phyloP scores from a whole-genome alignment of 2,113 vertebrate species.

The Hyla sarda region DNA sequence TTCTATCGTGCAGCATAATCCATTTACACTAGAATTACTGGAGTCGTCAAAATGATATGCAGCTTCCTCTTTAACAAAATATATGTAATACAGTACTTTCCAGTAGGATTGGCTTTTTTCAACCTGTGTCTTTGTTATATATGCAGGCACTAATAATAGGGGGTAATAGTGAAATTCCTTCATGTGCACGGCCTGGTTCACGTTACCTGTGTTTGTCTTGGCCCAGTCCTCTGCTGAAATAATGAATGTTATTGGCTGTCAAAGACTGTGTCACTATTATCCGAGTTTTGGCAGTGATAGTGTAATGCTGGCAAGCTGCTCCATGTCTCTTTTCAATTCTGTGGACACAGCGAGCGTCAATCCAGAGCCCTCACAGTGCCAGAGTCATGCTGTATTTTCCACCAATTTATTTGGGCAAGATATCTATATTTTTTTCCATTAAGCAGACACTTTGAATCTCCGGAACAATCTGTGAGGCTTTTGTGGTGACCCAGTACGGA shows the following conservation, averaged over 20 bases:
- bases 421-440: conserved; percentile 17
- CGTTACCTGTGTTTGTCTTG: conserved; percentile 52
- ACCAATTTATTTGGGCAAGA: conserved; percentile 29
- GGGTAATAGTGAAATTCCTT: not conserved
- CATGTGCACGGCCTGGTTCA: not conserved
- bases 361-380: conserved; percentile 9
- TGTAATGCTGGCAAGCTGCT: conserved; percentile 19
- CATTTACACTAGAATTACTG: conserved; percentile 18
- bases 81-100: conserved; percentile 12
- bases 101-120: not conserved
- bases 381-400: conserved; percentile 35
- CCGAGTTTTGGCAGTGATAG: conserved; percentile 38
- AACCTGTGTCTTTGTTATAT: conserved; percentile 13
- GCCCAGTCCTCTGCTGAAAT: conserved; percentile 25
- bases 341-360: not conserved
- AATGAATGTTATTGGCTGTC: conserved; percentile 49
- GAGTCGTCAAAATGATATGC: not conserved
- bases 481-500: too few species aligned
- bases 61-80: conserved; percentile 7
- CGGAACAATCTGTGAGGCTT: not conserved
- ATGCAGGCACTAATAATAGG: not conserved
- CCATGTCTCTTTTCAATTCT: conserved; percentile 41
- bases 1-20: not conserved
- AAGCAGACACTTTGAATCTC: not conserved
- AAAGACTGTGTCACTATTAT: conserved; percentile 51